Conservation (phyloP, 2,113 vertebrate species). For the Oncorhynchus kisutch region DNA sequence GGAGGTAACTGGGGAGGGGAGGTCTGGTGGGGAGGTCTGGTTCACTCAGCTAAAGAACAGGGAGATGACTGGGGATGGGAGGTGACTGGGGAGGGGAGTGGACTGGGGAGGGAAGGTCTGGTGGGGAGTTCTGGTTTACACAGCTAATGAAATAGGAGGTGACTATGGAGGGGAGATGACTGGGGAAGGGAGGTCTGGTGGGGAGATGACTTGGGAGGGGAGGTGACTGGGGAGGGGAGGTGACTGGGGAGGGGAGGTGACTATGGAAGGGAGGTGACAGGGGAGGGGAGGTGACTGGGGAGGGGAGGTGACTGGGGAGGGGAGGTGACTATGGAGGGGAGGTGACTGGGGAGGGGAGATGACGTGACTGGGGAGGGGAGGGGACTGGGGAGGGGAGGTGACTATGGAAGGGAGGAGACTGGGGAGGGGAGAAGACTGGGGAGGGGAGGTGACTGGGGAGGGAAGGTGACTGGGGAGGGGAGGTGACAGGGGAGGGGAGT, state of each 20-base stretch:
- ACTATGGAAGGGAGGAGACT: too few species aligned
- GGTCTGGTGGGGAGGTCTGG: too few species aligned
- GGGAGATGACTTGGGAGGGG: not conserved
- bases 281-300: too few species aligned
- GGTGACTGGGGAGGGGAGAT: too few species aligned
- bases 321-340: too few species aligned
- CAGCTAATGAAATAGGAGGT: not conserved
- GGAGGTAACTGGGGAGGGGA: not conserved
- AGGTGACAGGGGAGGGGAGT: not conserved
- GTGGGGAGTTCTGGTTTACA: not conserved
- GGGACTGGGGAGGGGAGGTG: not conserved
- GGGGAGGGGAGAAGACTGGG: not conserved
- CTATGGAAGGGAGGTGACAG: not conserved
- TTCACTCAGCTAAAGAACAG: too few species aligned
- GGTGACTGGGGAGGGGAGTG: too few species aligned
- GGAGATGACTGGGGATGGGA: too few species aligned
- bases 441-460: too few species aligned
- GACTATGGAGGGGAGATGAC: not conserved
- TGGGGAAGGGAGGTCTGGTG: too few species aligned
- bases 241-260: not conserved
- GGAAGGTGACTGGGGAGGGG: not conserved
- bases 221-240: not conserved
- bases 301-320: not conserved
- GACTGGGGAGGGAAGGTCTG: not conserved
- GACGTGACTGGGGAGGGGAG: too few species aligned